Evolutionary conservation across 1,140 invertebrate species (phyloP), one percentile per base, ranked within the genome.

Genomic region (Aphaenogaster ashmeadi): DNA sequence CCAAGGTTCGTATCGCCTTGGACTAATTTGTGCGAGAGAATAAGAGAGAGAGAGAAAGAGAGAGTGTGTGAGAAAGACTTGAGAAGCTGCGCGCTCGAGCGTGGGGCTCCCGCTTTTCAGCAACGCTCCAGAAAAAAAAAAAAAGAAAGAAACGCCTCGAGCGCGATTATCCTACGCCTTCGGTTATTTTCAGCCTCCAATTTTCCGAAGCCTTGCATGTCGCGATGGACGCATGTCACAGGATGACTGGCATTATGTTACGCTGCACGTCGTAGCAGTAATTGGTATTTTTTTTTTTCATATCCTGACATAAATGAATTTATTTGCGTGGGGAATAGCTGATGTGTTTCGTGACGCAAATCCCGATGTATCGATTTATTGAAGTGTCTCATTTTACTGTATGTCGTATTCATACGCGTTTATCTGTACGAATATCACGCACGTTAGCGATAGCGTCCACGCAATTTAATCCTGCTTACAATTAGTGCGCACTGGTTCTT

Each of bases 1-100:
- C 83, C 94, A 95, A 95, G 94, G 94, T 95, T 94, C 89, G 94
- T 95, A 93, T 87, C 27, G 36, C 71, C 81, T 86, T 86, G 83
- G 72, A 77, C 58, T 56, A 74, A 7, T 38, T 74, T 13, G n/a
- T 67, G 64, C 18, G n/a, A 60, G 33, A 47, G 9, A 58, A 36
- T 27, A 41, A 60, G 41, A 69, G 27, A 36, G 58, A 62, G 54
- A 52, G 15, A 52, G 50, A 52, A 11, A 56, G 15, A 64, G 62
- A 64, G 15, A 36, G 60, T 27, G 27, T 27, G 27, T 27, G 27
- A 38, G 15, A 6, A 18, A 38, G 41, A 47, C 21, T 69, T 67
- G 64, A 67, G 44, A 83, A 8, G 67, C 41, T 84, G 38, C 80
- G 69, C 79, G 79, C 52, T 56, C 64, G 41, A 79, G 75, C 58